Base-by-base conservation (phyloP, 2,888 invertebrate genomes). In the Diogma glabrata region DNA sequence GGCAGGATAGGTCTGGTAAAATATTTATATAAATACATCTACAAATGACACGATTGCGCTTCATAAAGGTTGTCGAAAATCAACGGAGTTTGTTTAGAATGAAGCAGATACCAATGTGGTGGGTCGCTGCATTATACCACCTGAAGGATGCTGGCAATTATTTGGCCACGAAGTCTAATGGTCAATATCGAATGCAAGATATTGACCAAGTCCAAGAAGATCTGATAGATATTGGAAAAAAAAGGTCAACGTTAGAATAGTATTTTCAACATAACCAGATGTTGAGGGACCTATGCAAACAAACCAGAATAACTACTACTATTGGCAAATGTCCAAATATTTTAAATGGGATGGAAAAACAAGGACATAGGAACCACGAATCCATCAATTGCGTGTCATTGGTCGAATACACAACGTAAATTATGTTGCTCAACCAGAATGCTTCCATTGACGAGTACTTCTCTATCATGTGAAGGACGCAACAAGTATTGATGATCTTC, bases 1-100 rank as follows among this genome's bases (percentile, higher is more conserved):
- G 33, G 33, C 4, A 33, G 6, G 33, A 33, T 28, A 9, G 33
- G 33, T 33, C 10, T 14, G 33, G 33, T 33, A 33, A 33, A 33
- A 9, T 4, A 33, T 33, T 33, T 33, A 7, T 33, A 33, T 33
- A 33, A 33, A 10, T 33, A 33, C 10, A 33, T 33, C 33, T 33
- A 33, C 33, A 33, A 33, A 33, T 12, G 33, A 33, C 33, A 33
- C 33, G 33, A 33, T 33, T n/a, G n/a, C n/a, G n/a, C n/a, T n/a
- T n/a, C n/a, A n/a, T n/a, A n/a, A n/a, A n/a, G n/a, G n/a, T 33
- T 33, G 33, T 33, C 33, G 33, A 33, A 33, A 33, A 33, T 33
- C 33, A 33, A 33, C 33, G 33, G 33, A 33, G 33, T 33, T 33
- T 33, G 33, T n/a, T 33, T 33, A n/a, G n/a, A 33, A 33, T 33